Conservation (phyloP, 2,888 invertebrate genomes). For the Tinea semifulvella region DNA sequence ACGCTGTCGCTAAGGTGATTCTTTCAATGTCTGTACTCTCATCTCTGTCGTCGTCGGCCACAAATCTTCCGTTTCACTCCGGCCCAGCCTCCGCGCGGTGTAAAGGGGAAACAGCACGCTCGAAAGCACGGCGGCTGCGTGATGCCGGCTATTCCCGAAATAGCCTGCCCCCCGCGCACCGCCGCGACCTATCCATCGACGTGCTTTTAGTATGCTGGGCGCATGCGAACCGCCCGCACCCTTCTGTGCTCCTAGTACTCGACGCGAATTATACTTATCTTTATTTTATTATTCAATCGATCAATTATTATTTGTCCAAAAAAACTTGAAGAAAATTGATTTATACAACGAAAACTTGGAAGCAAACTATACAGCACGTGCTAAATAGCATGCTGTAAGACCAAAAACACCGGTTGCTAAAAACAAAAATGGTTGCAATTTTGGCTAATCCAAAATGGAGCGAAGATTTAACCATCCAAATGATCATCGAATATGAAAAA, state of each 20-base stretch:
- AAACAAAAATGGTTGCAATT: conserved; percentile 51
- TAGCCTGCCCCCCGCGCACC: conserved; percentile 56
- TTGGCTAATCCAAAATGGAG: conserved; percentile 63
- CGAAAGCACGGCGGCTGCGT: conserved; percentile 51
- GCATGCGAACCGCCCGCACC: conserved; percentile 67
- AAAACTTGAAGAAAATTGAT: conserved; percentile 46
- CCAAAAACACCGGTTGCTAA: conserved; percentile 14
- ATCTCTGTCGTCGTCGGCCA: conserved; percentile 37
- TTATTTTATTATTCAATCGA: neutral
- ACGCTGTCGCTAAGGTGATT: conserved; percentile 11
- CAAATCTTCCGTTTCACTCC: conserved; percentile 67
- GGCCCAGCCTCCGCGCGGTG: conserved; percentile 55
- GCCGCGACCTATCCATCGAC: conserved; percentile 52
- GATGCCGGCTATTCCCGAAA: conserved; percentile 63
- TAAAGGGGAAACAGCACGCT: conserved; percentile 64
- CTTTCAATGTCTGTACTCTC: conserved; percentile 24
- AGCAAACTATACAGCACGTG: conserved; percentile 16
- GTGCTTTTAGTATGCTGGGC: conserved; percentile 68
- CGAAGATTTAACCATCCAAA: conserved; percentile 59
- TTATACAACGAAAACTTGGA: conserved; percentile 29
- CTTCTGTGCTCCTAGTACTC: conserved; percentile 52
- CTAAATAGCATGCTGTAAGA: conserved; percentile 42
- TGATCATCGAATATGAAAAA: conserved; percentile 62
- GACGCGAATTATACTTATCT: conserved; percentile 6
- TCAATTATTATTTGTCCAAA: neutral